Evolutionary conservation across 1,140 invertebrate genomes (phyloP), one percentile per base, ranked within the genome.

Genomic region (Lycorma delicatula): DNA sequence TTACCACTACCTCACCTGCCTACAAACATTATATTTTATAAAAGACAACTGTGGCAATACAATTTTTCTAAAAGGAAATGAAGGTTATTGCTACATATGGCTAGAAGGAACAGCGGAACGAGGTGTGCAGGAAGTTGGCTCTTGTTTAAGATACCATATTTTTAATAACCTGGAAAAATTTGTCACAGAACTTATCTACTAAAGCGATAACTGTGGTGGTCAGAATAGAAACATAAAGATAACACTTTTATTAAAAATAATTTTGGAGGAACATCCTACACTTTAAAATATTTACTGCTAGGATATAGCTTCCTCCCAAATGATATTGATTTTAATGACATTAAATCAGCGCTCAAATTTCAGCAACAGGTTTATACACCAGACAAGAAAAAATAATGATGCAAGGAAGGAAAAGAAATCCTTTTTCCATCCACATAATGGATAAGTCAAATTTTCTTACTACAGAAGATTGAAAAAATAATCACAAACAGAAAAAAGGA

Each of bases 171-270:
- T n/a, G n/a, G n/a, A n/a, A n/a, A n/a, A n/a, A n/a, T n/a, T n/a
- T n/a, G n/a, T n/a, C n/a, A n/a, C n/a, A 49, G n/a, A 68, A 36
- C 56, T 72, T 38, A 63, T 68, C 46, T 56, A 73, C n/a, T 74
- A 68, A 69, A 63, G 58, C 41, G 67, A 72, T 61, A 69, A 60
- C 13, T 71, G 68, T 51, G 71, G 68, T 7, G 69, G 67, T 4
- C 70, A 71, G 61, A 72, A 71, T 13, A 23, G 50, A 4, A 53
- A 53, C 25, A 44, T 54, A 9, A 41, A 22, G 16, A n/a, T n/a
- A n/a, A n/a, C n/a, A n/a, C n/a, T n/a, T n/a, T 34, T 34, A 9
- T 34, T 9, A n/a, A 34, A 34, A n/a, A 9, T n/a, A 9, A 34
- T 34, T n/a, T n/a, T n/a, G n/a, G 31, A 9, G 9, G 9, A 34